Conservation (phyloP, 2,888 invertebrate species). For the Abrostola tripartita region DNA sequence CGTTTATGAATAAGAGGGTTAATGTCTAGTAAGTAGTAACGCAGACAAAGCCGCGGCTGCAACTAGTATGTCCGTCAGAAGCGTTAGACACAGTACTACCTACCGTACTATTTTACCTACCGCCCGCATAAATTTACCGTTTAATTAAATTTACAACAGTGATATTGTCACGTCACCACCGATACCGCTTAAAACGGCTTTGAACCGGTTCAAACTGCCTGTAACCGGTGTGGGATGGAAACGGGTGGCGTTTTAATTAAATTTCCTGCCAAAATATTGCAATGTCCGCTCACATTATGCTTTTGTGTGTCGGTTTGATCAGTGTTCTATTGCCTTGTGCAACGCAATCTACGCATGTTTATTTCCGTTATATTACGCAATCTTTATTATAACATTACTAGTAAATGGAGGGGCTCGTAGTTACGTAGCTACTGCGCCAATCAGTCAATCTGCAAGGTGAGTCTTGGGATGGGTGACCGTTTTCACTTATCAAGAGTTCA, state of each 20-base stretch:
- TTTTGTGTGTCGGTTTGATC: conserved; percentile 19
- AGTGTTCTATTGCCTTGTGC: conserved; percentile 3
- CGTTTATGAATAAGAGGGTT: no score
- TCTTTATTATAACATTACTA: no score
- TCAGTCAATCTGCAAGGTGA: no score
- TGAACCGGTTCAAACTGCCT: conserved; percentile 37
- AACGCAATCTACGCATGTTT: neutral
- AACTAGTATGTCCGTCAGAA: neutral
- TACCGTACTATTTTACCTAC: neutral
- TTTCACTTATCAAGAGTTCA: no score
- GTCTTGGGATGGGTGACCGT: no score
- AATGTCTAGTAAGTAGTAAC: no score
- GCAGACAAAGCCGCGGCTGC: neutral
- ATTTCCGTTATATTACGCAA: no score
- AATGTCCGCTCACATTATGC: conserved; percentile 30
- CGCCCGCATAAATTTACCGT: neutral
- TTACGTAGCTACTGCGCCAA: no score
- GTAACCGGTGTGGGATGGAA: conserved; percentile 28
- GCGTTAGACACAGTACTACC: neutral
- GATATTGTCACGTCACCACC: conserved; percentile 24
- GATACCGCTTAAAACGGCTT: conserved; percentile 33
- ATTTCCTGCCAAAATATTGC: conserved; percentile 51
- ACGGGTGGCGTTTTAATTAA: conserved; percentile 51
- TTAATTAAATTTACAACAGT: conserved; percentile 40
- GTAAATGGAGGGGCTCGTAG: no score